Conservation (phyloP, 2,113 vertebrate genomes). For the Agapornis roseicollis region DNA sequence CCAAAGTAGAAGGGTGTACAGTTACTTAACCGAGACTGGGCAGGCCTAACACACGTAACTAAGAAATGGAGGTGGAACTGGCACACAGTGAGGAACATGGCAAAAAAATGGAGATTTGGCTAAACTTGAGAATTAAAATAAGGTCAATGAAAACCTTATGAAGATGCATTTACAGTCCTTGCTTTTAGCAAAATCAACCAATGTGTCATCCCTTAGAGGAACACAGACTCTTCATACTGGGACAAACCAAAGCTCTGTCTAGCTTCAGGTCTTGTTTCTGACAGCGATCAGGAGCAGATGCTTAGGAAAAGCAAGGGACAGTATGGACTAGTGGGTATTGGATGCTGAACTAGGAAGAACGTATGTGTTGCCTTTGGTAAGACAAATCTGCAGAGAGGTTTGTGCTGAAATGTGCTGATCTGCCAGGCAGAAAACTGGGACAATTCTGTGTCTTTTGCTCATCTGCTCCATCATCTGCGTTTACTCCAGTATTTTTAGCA, state of each 20-base stretch:
- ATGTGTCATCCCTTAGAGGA: neutral
- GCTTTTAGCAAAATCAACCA: neutral
- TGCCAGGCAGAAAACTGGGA: neutral
- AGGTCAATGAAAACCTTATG: neutral
- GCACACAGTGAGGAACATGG: neutral
- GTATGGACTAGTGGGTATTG: neutral
- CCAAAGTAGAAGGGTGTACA: neutral
- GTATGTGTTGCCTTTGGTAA: fast-evolving
- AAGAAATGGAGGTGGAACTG: neutral
- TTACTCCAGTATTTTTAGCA: neutral
- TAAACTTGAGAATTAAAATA: neutral
- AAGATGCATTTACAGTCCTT: neutral
- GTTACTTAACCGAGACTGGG: neutral
- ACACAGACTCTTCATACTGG: neutral
- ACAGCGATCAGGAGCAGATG: neutral
- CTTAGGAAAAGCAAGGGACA: neutral
- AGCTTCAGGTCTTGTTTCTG: neutral
- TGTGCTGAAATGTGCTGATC: neutral
- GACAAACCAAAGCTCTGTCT: neutral
- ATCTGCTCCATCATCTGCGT: neutral
- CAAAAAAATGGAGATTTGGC: neutral
- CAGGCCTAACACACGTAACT: neutral
- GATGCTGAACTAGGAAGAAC: neutral
- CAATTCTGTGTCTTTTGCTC: neutral
- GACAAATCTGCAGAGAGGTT: neutral